Percentiles rank a stretch among this genome's conserved stretches.
These are phyloP conservation scores for Luffia ferchaultella DNA, from an alignment of 2,888 invertebrate species.

Conservation along the genomic window DNA sequence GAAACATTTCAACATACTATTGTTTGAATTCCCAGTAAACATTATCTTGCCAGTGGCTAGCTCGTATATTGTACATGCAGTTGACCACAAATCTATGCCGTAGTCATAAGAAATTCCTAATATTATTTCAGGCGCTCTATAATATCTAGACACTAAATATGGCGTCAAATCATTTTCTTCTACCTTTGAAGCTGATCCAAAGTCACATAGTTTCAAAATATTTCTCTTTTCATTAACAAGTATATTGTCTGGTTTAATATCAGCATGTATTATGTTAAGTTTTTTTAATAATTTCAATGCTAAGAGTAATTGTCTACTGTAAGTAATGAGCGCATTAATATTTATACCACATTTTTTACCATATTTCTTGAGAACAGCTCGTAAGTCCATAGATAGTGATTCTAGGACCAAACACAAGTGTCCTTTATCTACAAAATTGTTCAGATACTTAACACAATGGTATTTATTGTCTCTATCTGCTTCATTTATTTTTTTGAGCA, in stretches of 20 bases:
- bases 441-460: conserved; percentile 87
- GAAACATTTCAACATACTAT: conserved; percentile 97
- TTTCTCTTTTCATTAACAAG: conserved; percentile 97
- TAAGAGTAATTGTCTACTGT: conserved; percentile 92
- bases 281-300: conserved; percentile 93
- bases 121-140: conserved; percentile 98
- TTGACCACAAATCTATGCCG: conserved; percentile 97
- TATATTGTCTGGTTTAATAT: conserved; percentile 99
- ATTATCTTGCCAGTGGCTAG: conserved; percentile 97
- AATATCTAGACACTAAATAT: conserved; percentile 97
- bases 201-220: conserved; percentile 96
- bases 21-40: conserved; percentile 97
- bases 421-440: conserved; percentile 96
- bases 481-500: conserved; percentile 90
- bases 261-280: conserved; percentile 95
- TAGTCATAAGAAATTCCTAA: conserved; percentile 95
- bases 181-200: conserved; percentile 94
- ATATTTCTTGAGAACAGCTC: conserved; percentile 94
- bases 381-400: conserved; percentile 90
- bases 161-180: conserved; percentile 97
- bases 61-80: conserved; percentile 98
- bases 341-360: conserved; percentile 95
- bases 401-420: conserved; percentile 99
- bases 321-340: conserved; percentile 95
- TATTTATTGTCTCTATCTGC: conserved; percentile 96